phyloP scores from a whole-genome alignment of 2,797 vertebrate genomes.

The Hippocampus kuda region DNA sequence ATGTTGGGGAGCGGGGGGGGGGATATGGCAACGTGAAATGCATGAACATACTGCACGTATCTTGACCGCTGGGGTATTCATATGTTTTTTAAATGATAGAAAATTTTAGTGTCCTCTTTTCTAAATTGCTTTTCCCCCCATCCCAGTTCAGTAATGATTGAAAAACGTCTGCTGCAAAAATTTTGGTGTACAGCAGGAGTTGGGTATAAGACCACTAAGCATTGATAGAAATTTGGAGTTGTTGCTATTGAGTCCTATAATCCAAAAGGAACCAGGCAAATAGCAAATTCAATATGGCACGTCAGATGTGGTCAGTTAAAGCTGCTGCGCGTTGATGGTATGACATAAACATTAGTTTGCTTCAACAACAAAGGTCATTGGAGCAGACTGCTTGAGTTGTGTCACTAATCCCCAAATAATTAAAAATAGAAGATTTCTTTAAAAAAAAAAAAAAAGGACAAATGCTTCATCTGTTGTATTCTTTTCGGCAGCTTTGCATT shows the following conservation, averaged over 20 bases:
- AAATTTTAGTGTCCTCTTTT: too few species aligned
- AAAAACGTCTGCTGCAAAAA: not conserved
- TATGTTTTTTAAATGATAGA: too few species aligned
- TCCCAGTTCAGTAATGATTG: not conserved
- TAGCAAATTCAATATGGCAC: not conserved
- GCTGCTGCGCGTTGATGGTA: not conserved
- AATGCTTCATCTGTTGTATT: not conserved
- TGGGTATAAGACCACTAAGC: too few species aligned
- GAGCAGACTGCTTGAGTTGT: not conserved
- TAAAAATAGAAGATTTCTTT: not conserved
- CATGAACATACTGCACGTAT: constrained; percentile 4
- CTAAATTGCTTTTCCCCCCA: too few species aligned
- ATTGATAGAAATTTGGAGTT: constrained; percentile 20
- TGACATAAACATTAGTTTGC: not conserved
- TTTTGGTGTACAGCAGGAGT: too few species aligned
- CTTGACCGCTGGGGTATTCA: not conserved
- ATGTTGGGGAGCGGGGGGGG: not conserved
- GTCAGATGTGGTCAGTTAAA: not conserved
- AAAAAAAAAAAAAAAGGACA: too few species aligned
- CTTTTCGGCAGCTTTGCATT: constrained; percentile 3
- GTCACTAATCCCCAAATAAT: constrained; percentile 12
- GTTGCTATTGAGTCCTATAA: constrained; percentile 43
- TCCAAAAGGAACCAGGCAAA: constrained; percentile 30
- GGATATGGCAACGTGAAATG: constrained; percentile 4
- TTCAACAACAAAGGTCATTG: constrained; percentile 10